Percentiles rank a stretch among this genome's conserved stretches.
Conservation (phyloP, 2,888 invertebrate genomes). For the Acanthopleura granulata region DNA sequence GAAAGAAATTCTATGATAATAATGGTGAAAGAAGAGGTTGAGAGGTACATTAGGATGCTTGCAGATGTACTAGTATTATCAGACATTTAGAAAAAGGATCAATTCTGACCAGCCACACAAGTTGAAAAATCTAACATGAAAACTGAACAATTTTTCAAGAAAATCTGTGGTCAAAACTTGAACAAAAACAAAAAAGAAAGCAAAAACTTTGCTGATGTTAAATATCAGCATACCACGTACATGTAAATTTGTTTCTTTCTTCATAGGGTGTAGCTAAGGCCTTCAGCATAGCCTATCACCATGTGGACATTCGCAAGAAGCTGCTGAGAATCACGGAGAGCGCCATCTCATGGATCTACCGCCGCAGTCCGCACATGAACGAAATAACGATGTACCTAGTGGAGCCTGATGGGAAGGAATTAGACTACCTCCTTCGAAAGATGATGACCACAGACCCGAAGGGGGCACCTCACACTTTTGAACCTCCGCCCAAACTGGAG, state of each 20-base stretch:
- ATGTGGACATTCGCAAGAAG: conserved; percentile 64
- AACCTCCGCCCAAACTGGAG: conserved; percentile 59
- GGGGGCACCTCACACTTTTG: conserved; percentile 49
- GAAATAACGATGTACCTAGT: conserved; percentile 65
- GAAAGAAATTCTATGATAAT: no score
- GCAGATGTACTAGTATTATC: no score
- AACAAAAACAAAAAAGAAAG: no score
- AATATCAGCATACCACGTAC: no score
- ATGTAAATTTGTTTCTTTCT: not conserved
- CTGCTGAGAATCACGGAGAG: conserved; percentile 65
- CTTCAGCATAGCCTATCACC: conserved; percentile 68
- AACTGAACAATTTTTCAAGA: no score
- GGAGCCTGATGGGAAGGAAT: conserved; percentile 56
- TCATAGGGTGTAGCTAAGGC: conserved; percentile 66
- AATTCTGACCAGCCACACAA: no score
- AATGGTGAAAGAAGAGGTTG: no score
- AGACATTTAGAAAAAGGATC: no score
- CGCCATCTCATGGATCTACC: conserved; percentile 67
- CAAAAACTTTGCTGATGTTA: no score
- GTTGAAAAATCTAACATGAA: no score
- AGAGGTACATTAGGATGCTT: no score
- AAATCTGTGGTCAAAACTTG: no score
- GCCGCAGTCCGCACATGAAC: conserved; percentile 59
- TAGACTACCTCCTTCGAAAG: conserved; percentile 62
- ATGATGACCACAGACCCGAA: conserved; percentile 64